Percentiles rank a stretch among this genome's conserved stretches.
Evolutionary conservation across 2,888 invertebrate species (phyloP).

Genomic region (Rhagonycha fulva): DNA sequence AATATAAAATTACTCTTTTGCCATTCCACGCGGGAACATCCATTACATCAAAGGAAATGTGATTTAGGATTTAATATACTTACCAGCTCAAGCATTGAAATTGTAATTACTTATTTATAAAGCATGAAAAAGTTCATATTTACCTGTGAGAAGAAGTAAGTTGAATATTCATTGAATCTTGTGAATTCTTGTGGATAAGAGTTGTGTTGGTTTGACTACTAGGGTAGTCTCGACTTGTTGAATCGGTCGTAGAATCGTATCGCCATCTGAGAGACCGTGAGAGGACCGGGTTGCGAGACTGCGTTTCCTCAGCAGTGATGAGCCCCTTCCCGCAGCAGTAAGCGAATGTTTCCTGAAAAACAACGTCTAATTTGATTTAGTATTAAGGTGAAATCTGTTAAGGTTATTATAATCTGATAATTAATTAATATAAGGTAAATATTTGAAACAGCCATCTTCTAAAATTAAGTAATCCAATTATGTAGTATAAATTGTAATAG

Average conservation of each 20-base stretch:
- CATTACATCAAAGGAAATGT: too few species aligned
- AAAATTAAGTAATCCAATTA: too few species aligned
- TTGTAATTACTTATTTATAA: neutral
- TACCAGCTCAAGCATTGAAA: neutral
- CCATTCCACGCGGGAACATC: too few species aligned
- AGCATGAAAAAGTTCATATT: neutral
- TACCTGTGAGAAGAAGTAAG: neutral
- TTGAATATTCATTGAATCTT: slow-evolving; percentile 26
- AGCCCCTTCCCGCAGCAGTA: slow-evolving; percentile 54
- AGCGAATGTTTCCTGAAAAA: slow-evolving; percentile 64
- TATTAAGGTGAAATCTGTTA: slow-evolving; percentile 8
- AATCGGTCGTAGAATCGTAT: slow-evolving; percentile 32
- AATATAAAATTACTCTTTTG: too few species aligned
- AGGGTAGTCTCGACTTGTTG: slow-evolving; percentile 32
- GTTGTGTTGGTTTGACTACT: slow-evolving; percentile 37
- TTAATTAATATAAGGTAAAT: too few species aligned
- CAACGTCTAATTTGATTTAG: slow-evolving; percentile 46
- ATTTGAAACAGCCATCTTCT: too few species aligned
- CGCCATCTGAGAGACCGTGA: slow-evolving; percentile 57
- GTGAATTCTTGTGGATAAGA: slow-evolving; percentile 31
- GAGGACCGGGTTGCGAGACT: slow-evolving; percentile 64
- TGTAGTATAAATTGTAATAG: too few species aligned
- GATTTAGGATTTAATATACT: neutral
- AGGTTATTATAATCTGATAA: neutral
- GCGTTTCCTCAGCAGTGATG: slow-evolving; percentile 47